Conservation (phyloP, 2,888 invertebrate genomes). For the Leptura quadrifasciata region DNA sequence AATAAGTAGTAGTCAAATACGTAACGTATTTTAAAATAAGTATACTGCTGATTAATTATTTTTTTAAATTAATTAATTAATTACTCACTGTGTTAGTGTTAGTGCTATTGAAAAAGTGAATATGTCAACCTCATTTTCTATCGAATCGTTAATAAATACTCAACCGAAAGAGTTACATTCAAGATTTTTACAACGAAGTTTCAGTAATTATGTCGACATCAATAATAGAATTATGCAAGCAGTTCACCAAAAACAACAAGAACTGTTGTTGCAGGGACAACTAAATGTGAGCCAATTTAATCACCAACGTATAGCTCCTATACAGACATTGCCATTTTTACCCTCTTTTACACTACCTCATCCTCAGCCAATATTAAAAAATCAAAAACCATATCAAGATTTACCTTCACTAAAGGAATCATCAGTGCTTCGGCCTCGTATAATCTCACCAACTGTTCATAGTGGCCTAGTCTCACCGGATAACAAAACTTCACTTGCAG, state of each 20-base stretch:
- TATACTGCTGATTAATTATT: no score
- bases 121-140: conserved; percentile 89
- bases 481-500: conserved; percentile 58
- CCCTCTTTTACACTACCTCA: conserved; percentile 60
- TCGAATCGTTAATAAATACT: conserved; percentile 86
- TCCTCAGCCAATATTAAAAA: conserved; percentile 15
- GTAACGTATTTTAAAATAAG: no score
- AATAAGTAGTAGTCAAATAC: no score
- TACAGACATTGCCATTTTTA: conserved; percentile 68
- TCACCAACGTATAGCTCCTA: conserved; percentile 62
- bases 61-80: conserved; percentile 15
- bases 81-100: not conserved
- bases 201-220: conserved; percentile 70
- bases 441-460: conserved; percentile 52
- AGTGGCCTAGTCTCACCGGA: conserved; percentile 58
- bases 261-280: conserved; percentile 68
- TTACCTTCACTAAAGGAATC: conserved; percentile 19
- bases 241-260: conserved; percentile 75
- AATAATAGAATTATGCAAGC: conserved; percentile 59
- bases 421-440: conserved; percentile 29
- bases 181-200: conserved; percentile 73
- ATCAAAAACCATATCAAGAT: conserved; percentile 18
- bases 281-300: conserved; percentile 55
- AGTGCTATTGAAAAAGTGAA: conserved; percentile 62
- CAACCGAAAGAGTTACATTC: conserved; percentile 75